Conservation (phyloP, 2,888 invertebrate genomes). For the Cerceris ruficornis region DNA sequence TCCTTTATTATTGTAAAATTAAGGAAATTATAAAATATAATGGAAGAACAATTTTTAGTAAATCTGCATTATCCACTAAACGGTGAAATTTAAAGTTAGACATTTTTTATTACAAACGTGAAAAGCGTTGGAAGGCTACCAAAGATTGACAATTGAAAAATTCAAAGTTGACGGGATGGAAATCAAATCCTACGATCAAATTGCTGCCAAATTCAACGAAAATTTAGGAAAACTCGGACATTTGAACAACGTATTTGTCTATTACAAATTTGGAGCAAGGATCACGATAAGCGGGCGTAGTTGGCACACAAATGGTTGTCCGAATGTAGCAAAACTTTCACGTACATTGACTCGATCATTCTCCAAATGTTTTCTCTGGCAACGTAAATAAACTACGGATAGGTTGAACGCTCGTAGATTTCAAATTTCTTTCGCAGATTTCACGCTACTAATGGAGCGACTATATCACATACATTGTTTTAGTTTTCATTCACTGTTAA, state of each 20-base stretch:
- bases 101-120: too few species aligned
- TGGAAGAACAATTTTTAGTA: too few species aligned
- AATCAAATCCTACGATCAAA: conserved; percentile 5
- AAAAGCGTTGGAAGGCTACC: not conserved
- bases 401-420: not conserved
- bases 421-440: not conserved
- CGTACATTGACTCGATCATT: not conserved
- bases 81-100: too few species aligned
- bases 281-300: conserved; percentile 15
- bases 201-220: conserved; percentile 3
- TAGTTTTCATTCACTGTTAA: too few species aligned
- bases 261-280: conserved; percentile 13
- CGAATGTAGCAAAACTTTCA: not conserved
- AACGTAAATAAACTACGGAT: not conserved
- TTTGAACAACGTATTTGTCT: conserved; percentile 10
- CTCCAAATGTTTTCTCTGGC: not conserved
- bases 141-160: not conserved
- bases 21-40: not conserved
- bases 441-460: too few species aligned
- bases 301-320: not conserved
- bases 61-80: too few species aligned
- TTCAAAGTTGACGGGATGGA: conserved; percentile 2
- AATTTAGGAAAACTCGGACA: conserved; percentile 19
- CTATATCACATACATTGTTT: too few species aligned
- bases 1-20: not conserved